These are phyloP conservation scores for Glaucomys volans DNA, from an alignment of 2,113 vertebrate genomes.

Conservation along the genomic window DNA sequence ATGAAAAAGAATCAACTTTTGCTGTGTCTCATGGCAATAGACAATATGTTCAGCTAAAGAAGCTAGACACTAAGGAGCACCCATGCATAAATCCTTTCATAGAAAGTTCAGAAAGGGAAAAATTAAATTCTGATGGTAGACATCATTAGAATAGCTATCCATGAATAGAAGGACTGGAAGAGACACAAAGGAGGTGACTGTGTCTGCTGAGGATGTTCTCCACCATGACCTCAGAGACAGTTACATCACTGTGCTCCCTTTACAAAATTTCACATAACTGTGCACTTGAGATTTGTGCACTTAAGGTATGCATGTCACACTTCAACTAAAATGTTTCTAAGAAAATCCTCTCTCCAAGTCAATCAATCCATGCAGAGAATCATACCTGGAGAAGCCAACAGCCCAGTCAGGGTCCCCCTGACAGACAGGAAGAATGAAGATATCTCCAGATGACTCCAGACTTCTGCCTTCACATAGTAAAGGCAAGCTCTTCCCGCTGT, in stretches of 20 bases:
- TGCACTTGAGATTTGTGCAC: background rate
- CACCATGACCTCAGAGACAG: background rate
- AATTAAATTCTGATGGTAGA: background rate
- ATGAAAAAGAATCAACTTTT: background rate
- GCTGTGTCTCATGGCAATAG: background rate
- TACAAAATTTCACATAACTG: background rate
- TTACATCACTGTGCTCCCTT: background rate
- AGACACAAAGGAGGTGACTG: background rate
- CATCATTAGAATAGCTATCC: background rate
- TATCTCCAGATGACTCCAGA: background rate
- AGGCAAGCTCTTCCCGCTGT: background rate
- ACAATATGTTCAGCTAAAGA: background rate
- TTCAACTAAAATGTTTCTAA: background rate
- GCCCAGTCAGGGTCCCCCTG: background rate
- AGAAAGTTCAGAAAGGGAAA: background rate
- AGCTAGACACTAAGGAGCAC: background rate
- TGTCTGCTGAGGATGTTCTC: background rate
- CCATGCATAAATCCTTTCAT: background rate
- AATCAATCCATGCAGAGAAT: background rate
- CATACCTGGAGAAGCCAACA: background rate
- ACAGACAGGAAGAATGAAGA: background rate
- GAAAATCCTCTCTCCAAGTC: background rate
- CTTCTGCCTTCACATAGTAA: background rate
- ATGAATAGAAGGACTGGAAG: background rate
- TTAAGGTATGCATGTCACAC: background rate